These are phyloP conservation scores for Ganaspis sp. DNA, from an alignment of 1,140 invertebrate genomes.

Conservation along the genomic window DNA sequence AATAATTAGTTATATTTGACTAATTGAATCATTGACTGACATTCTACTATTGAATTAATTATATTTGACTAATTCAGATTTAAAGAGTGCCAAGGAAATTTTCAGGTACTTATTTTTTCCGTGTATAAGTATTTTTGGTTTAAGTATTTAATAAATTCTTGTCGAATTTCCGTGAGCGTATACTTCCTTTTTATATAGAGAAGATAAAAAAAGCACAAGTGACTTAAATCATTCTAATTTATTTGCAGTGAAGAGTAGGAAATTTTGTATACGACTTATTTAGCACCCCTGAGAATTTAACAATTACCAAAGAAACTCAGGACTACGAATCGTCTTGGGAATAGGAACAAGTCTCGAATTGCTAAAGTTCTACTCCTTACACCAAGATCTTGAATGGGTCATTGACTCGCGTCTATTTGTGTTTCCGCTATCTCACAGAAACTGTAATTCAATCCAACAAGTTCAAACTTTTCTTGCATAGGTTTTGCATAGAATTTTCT, in stretches of 20 bases:
- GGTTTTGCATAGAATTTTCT: not conserved
- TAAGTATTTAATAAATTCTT: no score
- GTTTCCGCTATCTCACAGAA: not conserved
- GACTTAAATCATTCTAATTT: not conserved
- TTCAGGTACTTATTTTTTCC: no score
- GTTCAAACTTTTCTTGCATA: not conserved
- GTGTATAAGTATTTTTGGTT: no score
- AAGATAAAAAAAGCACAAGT: no score
- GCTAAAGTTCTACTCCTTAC: slow-evolving; percentile 32
- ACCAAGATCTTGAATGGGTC: slow-evolving; percentile 12
- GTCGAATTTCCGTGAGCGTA: no score
- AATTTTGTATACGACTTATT: not conserved
- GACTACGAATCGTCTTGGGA: slow-evolving; percentile 38
- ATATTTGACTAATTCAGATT: no score
- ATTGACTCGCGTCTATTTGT: slow-evolving; percentile 9
- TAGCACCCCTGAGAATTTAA: slow-evolving; percentile 3
- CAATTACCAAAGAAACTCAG: slow-evolving; percentile 36
- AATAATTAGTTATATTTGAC: no score
- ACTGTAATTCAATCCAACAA: not conserved
- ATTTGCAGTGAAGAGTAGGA: not conserved
- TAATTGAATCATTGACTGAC: no score
- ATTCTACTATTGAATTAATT: no score
- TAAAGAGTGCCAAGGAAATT: no score
- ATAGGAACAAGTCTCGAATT: slow-evolving; percentile 33
- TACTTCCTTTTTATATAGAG: no score